Percentiles rank a stretch among this genome's conserved stretches.
These are phyloP conservation scores for Ictidomys tridecemlineatus DNA, from an alignment of 2,113 vertebrate genomes.

Conservation along the genomic window DNA sequence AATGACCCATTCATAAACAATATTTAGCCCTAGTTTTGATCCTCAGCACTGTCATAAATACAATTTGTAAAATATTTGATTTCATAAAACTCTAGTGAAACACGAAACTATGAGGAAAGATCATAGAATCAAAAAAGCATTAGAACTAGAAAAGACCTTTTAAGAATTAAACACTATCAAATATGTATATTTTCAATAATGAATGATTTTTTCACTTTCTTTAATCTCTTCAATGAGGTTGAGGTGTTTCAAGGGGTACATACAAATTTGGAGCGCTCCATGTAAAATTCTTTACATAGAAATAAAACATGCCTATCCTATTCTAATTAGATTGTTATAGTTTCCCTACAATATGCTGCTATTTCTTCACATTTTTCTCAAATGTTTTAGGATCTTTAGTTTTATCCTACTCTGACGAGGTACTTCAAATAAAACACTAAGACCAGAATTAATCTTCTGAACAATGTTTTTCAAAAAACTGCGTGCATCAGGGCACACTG, in stretches of 20 bases:
- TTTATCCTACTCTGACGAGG: not conserved
- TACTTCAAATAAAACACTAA: not conserved
- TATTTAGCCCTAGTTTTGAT: not conserved
- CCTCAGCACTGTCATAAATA: not conserved
- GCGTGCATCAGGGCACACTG: not conserved
- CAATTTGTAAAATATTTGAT: not conserved
- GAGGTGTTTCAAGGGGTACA: not conserved
- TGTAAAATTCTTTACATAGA: slow-evolving; percentile 31
- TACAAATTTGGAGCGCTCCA: not conserved
- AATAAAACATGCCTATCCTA: not conserved
- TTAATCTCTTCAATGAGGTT: not conserved
- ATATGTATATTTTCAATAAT: not conserved
- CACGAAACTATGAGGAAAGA: not conserved
- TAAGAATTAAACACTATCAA: slow-evolving; percentile 11
- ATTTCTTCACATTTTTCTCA: not conserved
- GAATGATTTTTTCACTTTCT: slow-evolving; percentile 20
- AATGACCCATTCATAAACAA: slow-evolving; percentile 14
- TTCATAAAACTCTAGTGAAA: slow-evolving; percentile 60
- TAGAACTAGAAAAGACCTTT: slow-evolving; percentile 1
- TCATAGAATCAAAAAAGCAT: not conserved
- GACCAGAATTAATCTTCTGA: slow-evolving; percentile 3
- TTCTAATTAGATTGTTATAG: not conserved
- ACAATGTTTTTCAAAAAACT: not conserved
- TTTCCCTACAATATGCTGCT: no score
- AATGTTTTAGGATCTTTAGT: not conserved